Evolutionary conservation across 92 coral and sea anemone species (phyloP).

Genomic region (Plumapathes pennacea): DNA sequence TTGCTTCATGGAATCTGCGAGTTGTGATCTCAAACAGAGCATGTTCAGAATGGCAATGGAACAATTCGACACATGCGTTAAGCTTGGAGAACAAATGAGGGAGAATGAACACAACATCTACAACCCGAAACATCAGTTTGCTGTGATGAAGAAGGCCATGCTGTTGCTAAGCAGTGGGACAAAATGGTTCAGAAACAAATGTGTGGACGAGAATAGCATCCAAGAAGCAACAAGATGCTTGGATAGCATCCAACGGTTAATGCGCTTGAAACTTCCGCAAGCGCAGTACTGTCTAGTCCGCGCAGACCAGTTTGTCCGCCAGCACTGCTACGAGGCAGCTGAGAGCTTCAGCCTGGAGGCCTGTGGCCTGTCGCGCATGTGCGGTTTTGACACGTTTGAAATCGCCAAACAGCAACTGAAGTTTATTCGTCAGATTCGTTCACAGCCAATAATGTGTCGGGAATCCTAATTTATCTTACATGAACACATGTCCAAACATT

Average conservation of each 20-base stretch:
- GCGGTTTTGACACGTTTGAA: conserved; percentile 25
- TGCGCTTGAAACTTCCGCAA: conserved; percentile 14
- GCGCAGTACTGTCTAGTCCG: conserved; percentile 28
- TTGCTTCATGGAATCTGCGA: not conserved
- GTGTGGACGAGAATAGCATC: conserved; percentile 20
- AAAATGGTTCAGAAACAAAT: conserved; percentile 28
- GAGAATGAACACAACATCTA: conserved; percentile 8
- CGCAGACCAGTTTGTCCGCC: conserved; percentile 49
- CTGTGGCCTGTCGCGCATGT: conserved; percentile 25
- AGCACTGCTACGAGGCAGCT: conserved; percentile 9
- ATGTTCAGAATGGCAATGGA: conserved; percentile 15
- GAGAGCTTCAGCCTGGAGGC: conserved; percentile 34
- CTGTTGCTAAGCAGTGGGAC: conserved; percentile 32
- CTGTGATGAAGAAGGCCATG: conserved; percentile 44
- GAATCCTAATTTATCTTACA: too few relatives aligned
- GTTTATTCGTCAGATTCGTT: too few relatives aligned
- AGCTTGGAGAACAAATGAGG: conserved; percentile 14
- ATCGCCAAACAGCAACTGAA: conserved; percentile 19
- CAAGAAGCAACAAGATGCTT: conserved; percentile 49
- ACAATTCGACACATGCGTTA: conserved; percentile 45
- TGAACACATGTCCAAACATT: too few relatives aligned
- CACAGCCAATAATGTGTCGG: too few relatives aligned
- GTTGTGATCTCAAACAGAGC: too few relatives aligned
- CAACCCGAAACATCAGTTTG: conserved; percentile 32
- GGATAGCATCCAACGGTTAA: conserved; percentile 10